Evolutionary conservation across 2,888 invertebrate species (phyloP).

Genomic region (Aspidiotus rigidus): DNA sequence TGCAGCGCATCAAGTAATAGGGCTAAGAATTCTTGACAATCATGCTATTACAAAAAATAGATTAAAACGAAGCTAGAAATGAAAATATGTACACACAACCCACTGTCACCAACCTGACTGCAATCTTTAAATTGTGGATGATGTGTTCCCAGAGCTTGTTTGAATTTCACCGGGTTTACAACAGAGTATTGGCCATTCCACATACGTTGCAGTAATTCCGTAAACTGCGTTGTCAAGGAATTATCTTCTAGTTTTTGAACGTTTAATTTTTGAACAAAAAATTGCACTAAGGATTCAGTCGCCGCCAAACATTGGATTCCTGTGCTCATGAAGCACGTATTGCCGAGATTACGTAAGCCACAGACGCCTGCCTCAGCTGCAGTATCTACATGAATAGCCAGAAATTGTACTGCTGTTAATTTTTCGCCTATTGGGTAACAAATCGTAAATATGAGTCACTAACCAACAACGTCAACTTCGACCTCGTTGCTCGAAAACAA

Average conservation of each 20-base stretch:
- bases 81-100: conserved; percentile 1
- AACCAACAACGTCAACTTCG: conserved; percentile 36
- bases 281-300: conserved; percentile 49
- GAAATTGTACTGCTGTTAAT: neutral
- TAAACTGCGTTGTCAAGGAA: conserved; percentile 48
- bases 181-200: conserved; percentile 51
- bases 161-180: conserved; percentile 51
- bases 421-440: conserved; percentile 7
- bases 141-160: conserved; percentile 50
- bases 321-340: conserved; percentile 52
- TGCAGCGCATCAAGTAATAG: conserved; percentile 53
- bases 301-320: conserved; percentile 51
- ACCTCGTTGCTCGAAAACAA: conserved; percentile 36
- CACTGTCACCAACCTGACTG: conserved; percentile 46
- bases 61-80: neutral
- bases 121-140: conserved; percentile 55
- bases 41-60: conserved; percentile 46
- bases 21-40: conserved; percentile 58
- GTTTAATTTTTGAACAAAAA: conserved; percentile 44
- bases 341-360: conserved; percentile 50
- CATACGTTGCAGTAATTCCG: conserved; percentile 48
- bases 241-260: conserved; percentile 42
- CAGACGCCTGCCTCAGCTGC: conserved; percentile 46
- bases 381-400: conserved; percentile 30
- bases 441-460: conserved; percentile 13